phyloP scores from a whole-genome alignment of 2,113 vertebrate genomes.

The Microtus oregoni region DNA sequence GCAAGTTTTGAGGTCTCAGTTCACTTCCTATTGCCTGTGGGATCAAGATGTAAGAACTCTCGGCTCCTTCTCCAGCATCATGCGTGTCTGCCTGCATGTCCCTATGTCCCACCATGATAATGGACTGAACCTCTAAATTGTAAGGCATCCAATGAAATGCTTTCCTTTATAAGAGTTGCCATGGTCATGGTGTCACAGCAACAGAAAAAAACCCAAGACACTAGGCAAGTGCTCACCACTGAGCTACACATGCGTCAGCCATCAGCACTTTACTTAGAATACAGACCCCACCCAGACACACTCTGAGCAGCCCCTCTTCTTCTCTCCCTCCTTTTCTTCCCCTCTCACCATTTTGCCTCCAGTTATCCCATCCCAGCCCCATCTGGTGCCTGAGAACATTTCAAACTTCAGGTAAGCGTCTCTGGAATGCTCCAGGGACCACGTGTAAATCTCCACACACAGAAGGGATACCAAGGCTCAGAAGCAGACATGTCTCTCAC shows the following conservation, averaged over 20 bases:
- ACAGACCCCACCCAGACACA: background rate
- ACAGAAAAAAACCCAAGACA: background rate
- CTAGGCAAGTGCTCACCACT: background rate
- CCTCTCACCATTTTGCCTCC: background rate
- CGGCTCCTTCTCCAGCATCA: background rate
- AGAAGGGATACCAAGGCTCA: constrained; percentile 83
- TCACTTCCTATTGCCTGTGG: background rate
- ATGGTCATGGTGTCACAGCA: background rate
- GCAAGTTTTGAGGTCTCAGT: background rate
- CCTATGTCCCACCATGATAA: background rate
- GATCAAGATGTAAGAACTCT: background rate
- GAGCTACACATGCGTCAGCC: too few relatives aligned
- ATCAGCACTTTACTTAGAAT: background rate
- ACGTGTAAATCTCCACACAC: background rate
- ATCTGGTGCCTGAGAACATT: background rate
- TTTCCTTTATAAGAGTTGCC: background rate
- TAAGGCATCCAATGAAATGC: background rate
- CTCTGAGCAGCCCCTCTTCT: too few relatives aligned
- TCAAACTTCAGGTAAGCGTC: background rate
- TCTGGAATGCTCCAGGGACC: background rate
- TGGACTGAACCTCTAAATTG: background rate
- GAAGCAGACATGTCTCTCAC: constrained; percentile 86
- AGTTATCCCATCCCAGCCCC: background rate
- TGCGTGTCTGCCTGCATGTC: background rate
- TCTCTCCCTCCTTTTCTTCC: background rate